Conservation (phyloP, 2,113 vertebrate genomes). For the Hemiprocne comata region DNA sequence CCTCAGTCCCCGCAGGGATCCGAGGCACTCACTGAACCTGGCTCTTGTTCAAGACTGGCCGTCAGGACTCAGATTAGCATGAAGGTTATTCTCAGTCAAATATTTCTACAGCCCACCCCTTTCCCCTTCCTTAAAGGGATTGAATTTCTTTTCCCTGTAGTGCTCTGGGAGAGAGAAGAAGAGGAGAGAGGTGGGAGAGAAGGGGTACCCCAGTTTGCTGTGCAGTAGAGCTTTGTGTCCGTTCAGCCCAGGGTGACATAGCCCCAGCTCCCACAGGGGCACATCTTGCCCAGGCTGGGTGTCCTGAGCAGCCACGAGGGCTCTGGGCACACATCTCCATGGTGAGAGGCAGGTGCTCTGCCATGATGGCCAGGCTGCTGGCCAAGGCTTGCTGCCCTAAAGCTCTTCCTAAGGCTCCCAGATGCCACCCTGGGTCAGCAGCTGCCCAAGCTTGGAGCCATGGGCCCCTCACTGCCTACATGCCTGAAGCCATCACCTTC, state of each 20-base stretch:
- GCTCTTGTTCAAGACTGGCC: neutral
- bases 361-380: slow-evolving; percentile 22
- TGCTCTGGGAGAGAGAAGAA: neutral
- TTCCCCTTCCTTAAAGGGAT: slow-evolving; percentile 25
- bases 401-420: neutral
- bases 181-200: neutral
- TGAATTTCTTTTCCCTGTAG: slow-evolving; percentile 33
- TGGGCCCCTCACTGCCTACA: slow-evolving; percentile 59
- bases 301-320: rapidly evolving
- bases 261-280: neutral
- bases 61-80: slow-evolving; percentile 39
- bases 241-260: rapidly evolving
- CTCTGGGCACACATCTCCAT: neutral
- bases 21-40: neutral
- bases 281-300: neutral
- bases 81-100: slow-evolving; percentile 60
- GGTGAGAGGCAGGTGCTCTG: neutral
- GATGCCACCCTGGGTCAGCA: neutral
- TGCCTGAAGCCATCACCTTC: slow-evolving; percentile 77
- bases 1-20: neutral
- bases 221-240: neutral
- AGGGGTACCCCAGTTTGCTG: rapidly evolving
- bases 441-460: slow-evolving; percentile 17
- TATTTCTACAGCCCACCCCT: slow-evolving; percentile 16
- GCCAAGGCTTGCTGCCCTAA: neutral